Base-by-base conservation (phyloP, 2,113 vertebrate species). In the Cebidichthys violaceus region DNA sequence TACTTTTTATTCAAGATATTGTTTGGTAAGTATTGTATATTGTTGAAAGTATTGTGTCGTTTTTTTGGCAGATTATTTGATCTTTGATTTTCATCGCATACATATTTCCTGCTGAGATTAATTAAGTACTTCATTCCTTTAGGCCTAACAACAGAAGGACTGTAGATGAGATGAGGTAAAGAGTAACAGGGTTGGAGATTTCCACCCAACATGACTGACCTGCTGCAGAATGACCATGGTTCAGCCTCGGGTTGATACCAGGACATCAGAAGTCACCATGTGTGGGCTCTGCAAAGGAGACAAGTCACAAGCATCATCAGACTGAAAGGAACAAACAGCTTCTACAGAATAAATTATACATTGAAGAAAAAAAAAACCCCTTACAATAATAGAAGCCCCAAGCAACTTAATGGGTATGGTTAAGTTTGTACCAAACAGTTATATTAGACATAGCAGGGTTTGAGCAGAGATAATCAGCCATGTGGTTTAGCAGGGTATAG, bases 201-300 rank as follows among this genome's bases (percentile, higher is more conserved):
- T 4, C 14, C 13, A 17, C 9, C 7, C 14, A 47, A 37, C 17
- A 18, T 4, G 45, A 65, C 86, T 11, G 43, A 96, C 95, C 94
- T 96, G 95, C 81, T 95, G 95, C 83, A 96, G 91, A 90, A 96
- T 96, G 93, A 96, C 95, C 95, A 96, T 95, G 89, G 70, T 90
- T 94, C 88, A 93, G 88, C 78, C 68, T 82, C 31, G 62, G 66
- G 73, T 89, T 70, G 89, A 88, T 54, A 86, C 85, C 88, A 87
- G 92, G 88, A 91, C 92, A 94, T 94, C 82, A 93, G 94, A 92
- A 54, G 81, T 86, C 91, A 91, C 79, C 78, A 75, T 83, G 76
- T 82, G 78, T 67, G 55, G 84, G 24, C 80, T 88, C 94, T 95
- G 88, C 0, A 76, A 57, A 35, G 57, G 29, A 69, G 17, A 85